These are phyloP conservation scores for Drosophila repleta DNA, from an alignment of 1,140 invertebrate species.

Conservation along the genomic window DNA sequence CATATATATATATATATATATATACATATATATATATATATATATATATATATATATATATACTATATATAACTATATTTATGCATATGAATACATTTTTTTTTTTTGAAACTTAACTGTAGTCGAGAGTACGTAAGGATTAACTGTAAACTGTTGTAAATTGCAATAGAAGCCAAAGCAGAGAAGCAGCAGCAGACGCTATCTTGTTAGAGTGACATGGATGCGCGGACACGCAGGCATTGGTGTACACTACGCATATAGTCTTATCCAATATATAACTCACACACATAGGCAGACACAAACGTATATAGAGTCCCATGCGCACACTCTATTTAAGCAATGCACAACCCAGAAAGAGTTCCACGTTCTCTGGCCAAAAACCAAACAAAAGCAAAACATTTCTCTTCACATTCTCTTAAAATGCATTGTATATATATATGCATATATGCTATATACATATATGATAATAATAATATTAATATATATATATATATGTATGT, in stretches of 20 bases:
- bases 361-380: constrained; percentile 25
- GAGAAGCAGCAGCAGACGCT: constrained; percentile 43
- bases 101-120: constrained; percentile 36
- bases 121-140: constrained; percentile 15
- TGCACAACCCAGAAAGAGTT: constrained; percentile 56
- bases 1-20: constrained; percentile 19
- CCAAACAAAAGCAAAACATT: too few species aligned
- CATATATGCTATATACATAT: neutral
- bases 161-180: constrained; percentile 19
- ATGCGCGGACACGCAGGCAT: neutral
- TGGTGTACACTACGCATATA: constrained; percentile 6
- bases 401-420: neutral
- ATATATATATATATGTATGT: neutral
- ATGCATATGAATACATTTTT: constrained; percentile 29
- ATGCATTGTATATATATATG: neutral
- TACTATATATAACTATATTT: neutral
- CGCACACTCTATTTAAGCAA: constrained; percentile 52
- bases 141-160: constrained; percentile 32
- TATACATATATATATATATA: constrained; percentile 17
- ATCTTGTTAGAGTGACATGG: neutral
- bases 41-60: constrained; percentile 18
- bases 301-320: constrained; percentile 47
- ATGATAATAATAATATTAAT: neutral
- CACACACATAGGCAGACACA: constrained; percentile 22
- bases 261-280: constrained; percentile 8